Conservation (phyloP, 2,113 vertebrate species). For the human region DNA sequence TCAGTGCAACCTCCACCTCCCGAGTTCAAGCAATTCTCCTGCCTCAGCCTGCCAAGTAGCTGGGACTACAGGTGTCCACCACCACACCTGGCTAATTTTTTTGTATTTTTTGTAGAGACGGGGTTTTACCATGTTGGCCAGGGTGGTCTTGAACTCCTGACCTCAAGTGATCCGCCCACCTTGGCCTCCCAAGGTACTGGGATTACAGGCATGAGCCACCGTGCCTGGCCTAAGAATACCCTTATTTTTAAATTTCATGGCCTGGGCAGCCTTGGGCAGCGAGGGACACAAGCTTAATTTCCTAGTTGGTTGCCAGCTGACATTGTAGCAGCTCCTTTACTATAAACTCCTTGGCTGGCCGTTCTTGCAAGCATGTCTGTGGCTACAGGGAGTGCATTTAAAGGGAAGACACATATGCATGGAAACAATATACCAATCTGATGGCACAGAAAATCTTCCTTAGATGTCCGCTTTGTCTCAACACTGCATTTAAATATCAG, state of each 20-base stretch:
- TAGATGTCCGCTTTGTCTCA: not conserved
- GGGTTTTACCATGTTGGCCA: too few relatives aligned
- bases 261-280: constrained; percentile 60
- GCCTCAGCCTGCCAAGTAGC: too few relatives aligned
- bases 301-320: constrained; percentile 44
- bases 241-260: constrained; percentile 45
- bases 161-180: too few relatives aligned
- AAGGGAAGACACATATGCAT: not conserved
- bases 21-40: too few relatives aligned
- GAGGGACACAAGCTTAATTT: constrained; percentile 55
- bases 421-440: not conserved
- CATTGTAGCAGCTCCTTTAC: constrained; percentile 52
- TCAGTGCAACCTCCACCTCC: too few relatives aligned
- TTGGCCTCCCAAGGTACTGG: too few relatives aligned
- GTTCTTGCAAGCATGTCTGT: constrained; percentile 27
- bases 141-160: too few relatives aligned
- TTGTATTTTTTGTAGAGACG: too few relatives aligned
- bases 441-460: not conserved
- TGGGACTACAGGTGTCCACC: too few relatives aligned
- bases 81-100: too few relatives aligned
- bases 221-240: too few relatives aligned
- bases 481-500: not conserved
- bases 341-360: constrained; percentile 53
- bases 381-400: not conserved
- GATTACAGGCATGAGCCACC: too few relatives aligned